Base-by-base conservation (phyloP, 37 sponge, comb jelly and placozoan genomes). In the Petrosia ficiformis region DNA sequence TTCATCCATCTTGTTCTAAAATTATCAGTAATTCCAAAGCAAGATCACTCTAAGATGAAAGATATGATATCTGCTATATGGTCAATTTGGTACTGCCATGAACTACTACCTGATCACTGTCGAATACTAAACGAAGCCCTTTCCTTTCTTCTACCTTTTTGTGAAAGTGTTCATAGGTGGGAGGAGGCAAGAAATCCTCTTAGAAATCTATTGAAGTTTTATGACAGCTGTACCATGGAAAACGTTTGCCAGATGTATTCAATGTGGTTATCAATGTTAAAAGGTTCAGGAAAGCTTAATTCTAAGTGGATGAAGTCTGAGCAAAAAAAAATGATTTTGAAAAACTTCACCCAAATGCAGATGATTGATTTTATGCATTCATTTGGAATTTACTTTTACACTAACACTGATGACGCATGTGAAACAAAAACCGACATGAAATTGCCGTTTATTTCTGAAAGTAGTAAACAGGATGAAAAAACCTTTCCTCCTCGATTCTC, bases 41-140 rank as follows among this genome's bases (percentile, higher is more conserved):
- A 71, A 11, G 72, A 59, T 2, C 38, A 40, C 41, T 25, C 41
- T 19, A 44, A 24, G 1, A 21, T 11, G 22, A 73, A 63, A 29
- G 37, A 83, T 37, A 77, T 77, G 84, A 28, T 83, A 4, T 37
- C 76, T 28, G 34, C 71, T 11, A n/a, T 83, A n/a, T 83, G 84
- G 84, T 31, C 84, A 1, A 70, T 83, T 19, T 83, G 84, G 84
- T 83, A 70, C 64, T 71, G 77, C 48, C 77, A 76, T 38, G 77
- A 83, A 33, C 44, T 83, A 6, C 59, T 68, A 8, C 65, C 84
- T 42, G 37, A 38, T 1, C 84, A 83, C 56, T 44, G 61, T 16
- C 4, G 6, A 0, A 36, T 44, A 2, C 54, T 83, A 1, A 54
- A 25, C 4, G 39, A 69, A 39, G 75, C 84, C 8, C 35, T 83